Evolutionary conservation across 2,888 invertebrate species (phyloP), one percentile per base, ranked within the genome.

Genomic region (Erebia aethiops): DNA sequence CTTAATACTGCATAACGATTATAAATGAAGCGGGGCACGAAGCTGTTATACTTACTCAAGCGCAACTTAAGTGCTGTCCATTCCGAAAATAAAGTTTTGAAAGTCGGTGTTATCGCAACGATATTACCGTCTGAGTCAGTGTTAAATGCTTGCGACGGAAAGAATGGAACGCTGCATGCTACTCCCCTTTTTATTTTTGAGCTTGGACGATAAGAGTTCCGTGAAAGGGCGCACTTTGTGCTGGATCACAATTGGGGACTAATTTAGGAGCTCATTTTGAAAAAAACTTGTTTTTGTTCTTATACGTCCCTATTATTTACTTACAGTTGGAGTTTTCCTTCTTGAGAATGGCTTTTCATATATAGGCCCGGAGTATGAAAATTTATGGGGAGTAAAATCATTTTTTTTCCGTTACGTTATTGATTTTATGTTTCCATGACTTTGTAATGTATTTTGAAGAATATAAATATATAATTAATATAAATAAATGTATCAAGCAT

Each of bases 101-200:
- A 75, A 75, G 43, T 76, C 72, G 62, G 66, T 74, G 78, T 75
- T 77, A 77, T 78, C 78, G 74, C 77, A 73, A 73, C 71, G 75
- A 74, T 75, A 74, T 76, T 74, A 75, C 77, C 73, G 77, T 77
- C 75, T 72, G 76, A 71, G 73, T 74, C 74, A 74, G 74, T 71
- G 76, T 75, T 79, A 78, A 79, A 78, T 76, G 78, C 73, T 76
- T 72, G 76, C 73, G 75, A 77, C 76, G 77, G 71, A 73, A 75
- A 74, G 70, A 76, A 71, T 71, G 74, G 73, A 75, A 70, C 71
- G 65, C 69, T 67, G 75, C 72, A 72, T 69, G 72, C 71, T 74
- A 54, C 57, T 64, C 41, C 62, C 64, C 60, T 49, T 70, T 74
- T 74, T 72, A 68, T 70, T 75, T 71, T 74, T 71, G 70, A 73